Percentiles rank a stretch among this genome's conserved stretches.
phyloP scores from a whole-genome alignment of 2,113 vertebrate genomes.

The Alectura lathami region DNA sequence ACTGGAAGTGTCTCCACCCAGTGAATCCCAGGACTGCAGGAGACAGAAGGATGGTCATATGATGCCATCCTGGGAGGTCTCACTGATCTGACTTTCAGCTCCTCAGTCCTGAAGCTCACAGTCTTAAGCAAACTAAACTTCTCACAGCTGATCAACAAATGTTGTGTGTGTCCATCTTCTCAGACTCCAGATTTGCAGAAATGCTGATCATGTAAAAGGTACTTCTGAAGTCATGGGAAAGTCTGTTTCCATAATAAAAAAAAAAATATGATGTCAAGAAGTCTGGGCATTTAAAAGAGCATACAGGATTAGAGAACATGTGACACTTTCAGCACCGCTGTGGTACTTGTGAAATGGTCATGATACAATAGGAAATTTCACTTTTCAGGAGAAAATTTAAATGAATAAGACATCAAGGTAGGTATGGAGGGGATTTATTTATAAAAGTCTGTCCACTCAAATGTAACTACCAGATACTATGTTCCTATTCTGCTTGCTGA shows the following conservation, averaged over 20 bases:
- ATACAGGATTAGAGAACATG: background rate
- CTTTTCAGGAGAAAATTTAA: background rate
- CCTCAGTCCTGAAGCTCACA: background rate
- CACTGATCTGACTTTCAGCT: background rate
- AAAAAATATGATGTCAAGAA: background rate
- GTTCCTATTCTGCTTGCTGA: background rate
- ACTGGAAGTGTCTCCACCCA: background rate
- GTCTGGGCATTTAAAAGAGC: background rate
- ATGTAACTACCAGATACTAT: background rate
- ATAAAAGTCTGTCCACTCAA: background rate
- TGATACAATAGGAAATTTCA: background rate
- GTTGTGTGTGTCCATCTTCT: background rate
- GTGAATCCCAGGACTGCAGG: background rate
- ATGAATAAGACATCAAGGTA: background rate
- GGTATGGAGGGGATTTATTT: background rate
- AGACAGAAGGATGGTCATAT: background rate
- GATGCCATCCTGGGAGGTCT: background rate
- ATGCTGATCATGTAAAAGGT: background rate
- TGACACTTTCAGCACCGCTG: background rate
- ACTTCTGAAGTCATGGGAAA: background rate
- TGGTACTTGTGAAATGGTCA: background rate
- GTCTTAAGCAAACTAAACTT: background rate
- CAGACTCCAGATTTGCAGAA: background rate
- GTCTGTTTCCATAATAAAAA: background rate
- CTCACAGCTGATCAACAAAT: background rate